These are phyloP conservation scores for Lithophane ornitopus DNA, from an alignment of 2,888 invertebrate genomes.

Conservation along the genomic window DNA sequence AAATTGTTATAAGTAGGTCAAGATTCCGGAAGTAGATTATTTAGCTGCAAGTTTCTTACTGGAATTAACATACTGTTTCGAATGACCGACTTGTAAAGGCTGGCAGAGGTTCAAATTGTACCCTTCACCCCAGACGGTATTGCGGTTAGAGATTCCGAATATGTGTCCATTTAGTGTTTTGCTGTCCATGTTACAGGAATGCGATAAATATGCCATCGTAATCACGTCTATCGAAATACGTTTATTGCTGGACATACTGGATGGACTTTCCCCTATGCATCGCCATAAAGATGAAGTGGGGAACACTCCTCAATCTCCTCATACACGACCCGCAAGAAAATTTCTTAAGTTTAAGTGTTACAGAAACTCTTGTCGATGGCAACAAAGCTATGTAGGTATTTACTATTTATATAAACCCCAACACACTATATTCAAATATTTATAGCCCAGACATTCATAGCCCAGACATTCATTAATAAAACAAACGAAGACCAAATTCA, in stretches of 20 bases:
- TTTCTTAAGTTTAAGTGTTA: neutral
- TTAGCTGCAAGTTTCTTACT: constrained; percentile 49
- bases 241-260: neutral
- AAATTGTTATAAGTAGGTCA: constrained; percentile 59
- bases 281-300: neutral
- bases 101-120: constrained; percentile 35
- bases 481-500: constrained; percentile 10
- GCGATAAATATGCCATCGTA: neutral
- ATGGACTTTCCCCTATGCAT: neutral
- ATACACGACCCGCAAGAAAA: neutral
- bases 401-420: neutral
- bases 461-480: constrained; percentile 13
- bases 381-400: neutral
- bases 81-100: constrained; percentile 28
- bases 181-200: neutral
- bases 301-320: neutral
- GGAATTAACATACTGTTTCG: constrained; percentile 52
- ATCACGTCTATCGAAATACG: neutral
- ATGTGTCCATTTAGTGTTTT: neutral
- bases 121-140: neutral
- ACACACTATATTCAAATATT: neutral
- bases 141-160: neutral
- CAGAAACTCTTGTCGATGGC: neutral
- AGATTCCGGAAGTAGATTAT: constrained; percentile 58
- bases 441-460: constrained; percentile 7